Percentiles rank a stretch among this genome's conserved stretches.
Evolutionary conservation across 2,888 invertebrate species (phyloP).

Genomic region (Thyatira batis): DNA sequence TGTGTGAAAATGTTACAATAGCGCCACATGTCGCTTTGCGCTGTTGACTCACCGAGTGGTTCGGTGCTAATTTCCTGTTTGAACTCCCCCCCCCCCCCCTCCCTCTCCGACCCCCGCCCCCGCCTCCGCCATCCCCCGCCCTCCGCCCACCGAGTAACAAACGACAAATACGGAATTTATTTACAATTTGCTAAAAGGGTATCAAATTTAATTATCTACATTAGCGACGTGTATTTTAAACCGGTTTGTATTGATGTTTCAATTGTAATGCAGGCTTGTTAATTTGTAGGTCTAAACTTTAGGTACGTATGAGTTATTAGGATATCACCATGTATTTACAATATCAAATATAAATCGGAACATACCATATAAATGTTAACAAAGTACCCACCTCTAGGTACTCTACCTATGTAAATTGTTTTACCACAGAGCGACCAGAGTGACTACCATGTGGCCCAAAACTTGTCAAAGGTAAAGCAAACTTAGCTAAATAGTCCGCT

Average conservation of each 20-base stretch:
- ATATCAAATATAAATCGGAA: too few relatives aligned
- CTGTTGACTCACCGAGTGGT: slow-evolving; percentile 29
- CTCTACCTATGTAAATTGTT: background rate
- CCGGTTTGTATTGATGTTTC: background rate
- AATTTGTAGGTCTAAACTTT: too few relatives aligned
- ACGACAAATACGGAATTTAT: background rate
- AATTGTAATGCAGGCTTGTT: background rate
- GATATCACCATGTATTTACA: too few relatives aligned
- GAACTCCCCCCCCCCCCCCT: slow-evolving; percentile 4
- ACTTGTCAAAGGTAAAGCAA: background rate
- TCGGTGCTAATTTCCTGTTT: slow-evolving; percentile 37
- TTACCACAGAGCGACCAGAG: background rate
- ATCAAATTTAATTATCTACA: slow-evolving; percentile 10
- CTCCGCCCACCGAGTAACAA: background rate
- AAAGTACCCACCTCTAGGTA: too few relatives aligned
- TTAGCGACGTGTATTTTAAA: slow-evolving; percentile 12
- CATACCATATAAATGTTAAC: too few relatives aligned
- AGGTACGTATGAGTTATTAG: too few relatives aligned
- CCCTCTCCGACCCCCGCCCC: background rate
- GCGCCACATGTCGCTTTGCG: slow-evolving; percentile 41
- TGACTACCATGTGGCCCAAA: background rate
- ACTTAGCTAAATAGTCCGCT: background rate
- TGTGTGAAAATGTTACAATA: slow-evolving; percentile 36
- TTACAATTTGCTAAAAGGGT: slow-evolving; percentile 5
- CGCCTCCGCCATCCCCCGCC: background rate